phyloP scores from a whole-genome alignment of 1,140 invertebrate species.

The Ceratina calcarata region DNA sequence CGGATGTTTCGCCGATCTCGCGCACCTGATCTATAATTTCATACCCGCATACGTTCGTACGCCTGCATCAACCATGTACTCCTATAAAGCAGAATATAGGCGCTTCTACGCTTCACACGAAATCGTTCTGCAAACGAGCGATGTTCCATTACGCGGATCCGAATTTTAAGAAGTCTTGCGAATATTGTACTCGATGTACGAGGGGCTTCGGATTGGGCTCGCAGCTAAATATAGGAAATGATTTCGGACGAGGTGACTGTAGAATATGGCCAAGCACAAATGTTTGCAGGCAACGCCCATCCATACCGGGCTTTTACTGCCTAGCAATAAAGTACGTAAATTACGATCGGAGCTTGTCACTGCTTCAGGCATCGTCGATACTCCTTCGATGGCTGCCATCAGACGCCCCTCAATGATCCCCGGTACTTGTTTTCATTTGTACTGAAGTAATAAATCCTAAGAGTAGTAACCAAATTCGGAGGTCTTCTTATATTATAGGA shows the following conservation, averaged over 20 bases:
- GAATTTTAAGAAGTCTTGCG: background rate
- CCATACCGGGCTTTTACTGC: slow-evolving; percentile 71
- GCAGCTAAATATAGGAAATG: slow-evolving; percentile 69
- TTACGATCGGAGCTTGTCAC: slow-evolving; percentile 74
- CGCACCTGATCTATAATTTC: slow-evolving; percentile 58
- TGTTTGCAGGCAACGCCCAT: slow-evolving; percentile 74
- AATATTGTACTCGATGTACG: background rate
- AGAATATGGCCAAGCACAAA: slow-evolving; percentile 70
- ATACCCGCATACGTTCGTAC: slow-evolving; percentile 49
- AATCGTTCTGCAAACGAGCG: background rate
- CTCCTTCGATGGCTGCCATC: background rate
- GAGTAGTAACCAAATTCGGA: too few species aligned
- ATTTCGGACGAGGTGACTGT: slow-evolving; percentile 62
- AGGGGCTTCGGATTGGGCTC: slow-evolving; percentile 28
- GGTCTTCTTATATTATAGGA: too few species aligned
- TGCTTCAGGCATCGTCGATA: slow-evolving; percentile 66
- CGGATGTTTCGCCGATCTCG: slow-evolving; percentile 53
- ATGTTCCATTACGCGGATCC: background rate
- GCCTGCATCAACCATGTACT: slow-evolving; percentile 21
- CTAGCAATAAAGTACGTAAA: slow-evolving; percentile 73
- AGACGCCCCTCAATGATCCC: too few species aligned
- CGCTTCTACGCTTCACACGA: background rate
- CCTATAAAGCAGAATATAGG: background rate
- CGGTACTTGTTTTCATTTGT: too few species aligned
- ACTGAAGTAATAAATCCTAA: too few species aligned